phyloP scores from a whole-genome alignment of 2,797 vertebrate species.

The Acanthis flammea region DNA sequence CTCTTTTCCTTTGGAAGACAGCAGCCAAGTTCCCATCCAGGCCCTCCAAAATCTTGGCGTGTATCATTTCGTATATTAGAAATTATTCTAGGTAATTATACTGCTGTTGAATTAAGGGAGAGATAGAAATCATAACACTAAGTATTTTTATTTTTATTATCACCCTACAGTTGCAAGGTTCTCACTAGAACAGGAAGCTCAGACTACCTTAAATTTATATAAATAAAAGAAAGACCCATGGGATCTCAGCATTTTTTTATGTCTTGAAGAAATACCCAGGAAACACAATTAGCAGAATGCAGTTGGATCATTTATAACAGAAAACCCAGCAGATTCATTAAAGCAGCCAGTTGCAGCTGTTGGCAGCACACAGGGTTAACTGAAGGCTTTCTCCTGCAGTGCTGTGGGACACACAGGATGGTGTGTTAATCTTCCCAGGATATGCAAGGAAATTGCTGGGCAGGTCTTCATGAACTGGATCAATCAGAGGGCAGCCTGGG shows the following conservation, averaged over 20 bases:
- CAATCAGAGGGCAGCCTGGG: background rate
- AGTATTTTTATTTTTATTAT: background rate
- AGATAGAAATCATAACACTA: background rate
- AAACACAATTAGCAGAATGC: background rate
- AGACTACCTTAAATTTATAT: background rate
- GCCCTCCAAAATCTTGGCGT: background rate
- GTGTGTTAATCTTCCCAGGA: background rate
- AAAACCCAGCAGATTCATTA: background rate
- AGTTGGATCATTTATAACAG: slow-evolving; percentile 9
- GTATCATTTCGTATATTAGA: background rate
- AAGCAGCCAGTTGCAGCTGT: background rate
- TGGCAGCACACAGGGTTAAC: background rate
- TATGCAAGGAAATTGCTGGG: background rate
- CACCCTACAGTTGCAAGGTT: background rate
- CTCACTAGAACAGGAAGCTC: background rate
- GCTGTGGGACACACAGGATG: background rate
- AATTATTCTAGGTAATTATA: background rate
- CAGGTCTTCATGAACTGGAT: background rate
- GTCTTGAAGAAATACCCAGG: background rate
- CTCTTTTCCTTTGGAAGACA: background rate
- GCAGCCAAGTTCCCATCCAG: background rate
- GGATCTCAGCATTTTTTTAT: background rate
- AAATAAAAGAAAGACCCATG: background rate
- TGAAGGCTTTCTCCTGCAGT: background rate
- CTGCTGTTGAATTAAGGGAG: background rate